Conservation (phyloP, 2,113 vertebrate species). For the Nicator chloris region DNA sequence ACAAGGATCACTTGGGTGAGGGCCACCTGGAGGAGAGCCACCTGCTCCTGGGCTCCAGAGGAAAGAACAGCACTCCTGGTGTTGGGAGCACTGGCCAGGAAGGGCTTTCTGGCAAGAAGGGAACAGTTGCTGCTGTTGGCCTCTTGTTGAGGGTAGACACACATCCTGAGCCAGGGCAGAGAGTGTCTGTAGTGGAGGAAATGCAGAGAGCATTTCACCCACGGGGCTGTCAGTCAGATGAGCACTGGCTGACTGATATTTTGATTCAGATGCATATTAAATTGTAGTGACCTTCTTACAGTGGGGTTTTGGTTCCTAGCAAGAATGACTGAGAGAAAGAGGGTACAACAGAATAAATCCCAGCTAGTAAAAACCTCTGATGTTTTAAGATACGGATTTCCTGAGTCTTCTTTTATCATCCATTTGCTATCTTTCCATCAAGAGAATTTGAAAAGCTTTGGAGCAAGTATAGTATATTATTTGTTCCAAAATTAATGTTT, state of each 20-base stretch:
- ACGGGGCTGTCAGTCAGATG: not conserved
- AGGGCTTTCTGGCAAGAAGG: not conserved
- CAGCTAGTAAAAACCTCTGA: not conserved
- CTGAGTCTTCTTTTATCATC: not conserved
- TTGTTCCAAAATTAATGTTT: not conserved
- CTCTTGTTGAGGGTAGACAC: rapidly evolving
- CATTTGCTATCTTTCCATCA: not conserved
- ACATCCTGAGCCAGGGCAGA: rapidly evolving
- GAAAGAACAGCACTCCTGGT: rapidly evolving
- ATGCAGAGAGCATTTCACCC: not conserved
- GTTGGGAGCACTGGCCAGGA: not conserved
- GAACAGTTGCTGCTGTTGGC: not conserved
- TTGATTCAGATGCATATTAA: not conserved
- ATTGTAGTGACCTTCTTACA: not conserved
- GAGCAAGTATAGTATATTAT: not conserved
- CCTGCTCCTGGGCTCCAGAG: not conserved
- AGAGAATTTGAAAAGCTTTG: not conserved
- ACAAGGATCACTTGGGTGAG: not conserved
- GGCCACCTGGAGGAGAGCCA: not conserved
- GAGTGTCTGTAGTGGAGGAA: not conserved
- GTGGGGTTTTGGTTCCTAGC: not conserved
- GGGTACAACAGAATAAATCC: not conserved
- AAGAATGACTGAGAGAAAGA: not conserved
- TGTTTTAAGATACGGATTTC: not conserved
- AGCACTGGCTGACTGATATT: not conserved